Percentiles rank a stretch among this genome's conserved stretches.
These are phyloP conservation scores for Mesocentrotus franciscanus DNA, from an alignment of 53 echinoderm and acorn worm genomes.

Conservation along the genomic window DNA sequence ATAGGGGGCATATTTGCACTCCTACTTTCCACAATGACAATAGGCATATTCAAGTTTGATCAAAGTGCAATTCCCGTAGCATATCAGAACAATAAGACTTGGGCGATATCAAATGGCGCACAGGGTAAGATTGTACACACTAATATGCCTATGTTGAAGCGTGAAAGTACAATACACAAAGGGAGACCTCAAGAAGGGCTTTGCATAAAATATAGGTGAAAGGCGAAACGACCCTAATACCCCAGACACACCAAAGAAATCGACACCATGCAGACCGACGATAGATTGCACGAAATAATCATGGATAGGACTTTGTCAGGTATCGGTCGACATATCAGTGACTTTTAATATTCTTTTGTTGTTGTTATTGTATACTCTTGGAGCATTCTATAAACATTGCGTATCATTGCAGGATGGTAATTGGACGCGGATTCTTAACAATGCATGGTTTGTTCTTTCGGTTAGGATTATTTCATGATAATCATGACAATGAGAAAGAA, in stretches of 20 bases:
- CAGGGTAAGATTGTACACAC: background rate
- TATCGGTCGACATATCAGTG: background rate
- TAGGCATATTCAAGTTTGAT: background rate
- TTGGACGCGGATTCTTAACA: too few relatives aligned
- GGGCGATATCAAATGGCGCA: background rate
- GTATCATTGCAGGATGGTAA: background rate
- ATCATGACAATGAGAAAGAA: too few relatives aligned
- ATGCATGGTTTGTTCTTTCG: too few relatives aligned
- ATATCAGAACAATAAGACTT: background rate
- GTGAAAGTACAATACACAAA: background rate
- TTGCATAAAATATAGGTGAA: slow-evolving; percentile 1
- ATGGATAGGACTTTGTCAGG: too few relatives aligned
- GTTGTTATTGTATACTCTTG: background rate
- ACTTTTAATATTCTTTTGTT: background rate
- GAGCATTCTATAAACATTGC: background rate
- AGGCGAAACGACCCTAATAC: background rate
- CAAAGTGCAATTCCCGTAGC: background rate
- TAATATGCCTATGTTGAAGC: background rate
- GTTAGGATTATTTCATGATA: too few relatives aligned
- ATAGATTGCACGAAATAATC: too few relatives aligned
- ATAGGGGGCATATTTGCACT: background rate
- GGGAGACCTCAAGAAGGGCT: background rate
- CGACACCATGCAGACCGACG: too few relatives aligned
- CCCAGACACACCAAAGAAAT: too few relatives aligned
- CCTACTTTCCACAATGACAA: background rate